Base-by-base conservation (phyloP, 2,113 vertebrate species). In the Phaethornis superciliosus region DNA sequence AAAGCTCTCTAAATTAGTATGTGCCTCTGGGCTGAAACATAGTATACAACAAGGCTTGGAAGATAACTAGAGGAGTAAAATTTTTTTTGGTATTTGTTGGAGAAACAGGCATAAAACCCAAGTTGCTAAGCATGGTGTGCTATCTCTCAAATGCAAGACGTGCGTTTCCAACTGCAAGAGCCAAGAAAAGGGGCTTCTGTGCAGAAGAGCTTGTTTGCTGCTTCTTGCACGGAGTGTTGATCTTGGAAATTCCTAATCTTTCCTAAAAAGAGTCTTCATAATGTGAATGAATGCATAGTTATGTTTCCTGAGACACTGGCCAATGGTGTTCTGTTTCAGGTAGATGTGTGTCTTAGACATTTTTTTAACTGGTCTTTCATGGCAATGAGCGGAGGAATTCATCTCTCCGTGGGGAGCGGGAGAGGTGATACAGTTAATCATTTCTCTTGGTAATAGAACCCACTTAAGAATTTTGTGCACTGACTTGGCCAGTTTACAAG, bases 391-490 rank as follows among this genome's bases (percentile, higher is more conserved):
- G 71, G 40, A 70, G 62, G 52, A 71, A 40, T 71, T 64, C 2
- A 37, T 47, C 21, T 77, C 11, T 55, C 13, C 7, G 0, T 0
- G 74, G n/a, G 7, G 15, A 42, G 27, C 68, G 22, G 11, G 11
- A 0, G 4, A 70, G 33, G 11, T 81, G 64, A 55, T 63, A 37
- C 58, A 77, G 42, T 35, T 15, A 4, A 70, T 88, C 1, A 18
- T n/a, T 80, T 84, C 12, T 0, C 1, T 15, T 32, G 32, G 37
- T 21, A 30, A 19, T 67, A 84, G 32, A 21, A 27, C 6, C 8
- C 12, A 4, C 17, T 32, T 33, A 0, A 52, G 47, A 54, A 3
- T 13, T 12, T 59, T 77, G 58, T 69, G 23, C 11, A 1, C 20
- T 15, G 24, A 9, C 13, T 46, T 8, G 69, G n/a, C 5, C n/a